Percentiles rank a stretch among this genome's conserved stretches.
Conservation (phyloP, 1,140 invertebrate species). For the Paramacrobiotus metropolitanus region DNA sequence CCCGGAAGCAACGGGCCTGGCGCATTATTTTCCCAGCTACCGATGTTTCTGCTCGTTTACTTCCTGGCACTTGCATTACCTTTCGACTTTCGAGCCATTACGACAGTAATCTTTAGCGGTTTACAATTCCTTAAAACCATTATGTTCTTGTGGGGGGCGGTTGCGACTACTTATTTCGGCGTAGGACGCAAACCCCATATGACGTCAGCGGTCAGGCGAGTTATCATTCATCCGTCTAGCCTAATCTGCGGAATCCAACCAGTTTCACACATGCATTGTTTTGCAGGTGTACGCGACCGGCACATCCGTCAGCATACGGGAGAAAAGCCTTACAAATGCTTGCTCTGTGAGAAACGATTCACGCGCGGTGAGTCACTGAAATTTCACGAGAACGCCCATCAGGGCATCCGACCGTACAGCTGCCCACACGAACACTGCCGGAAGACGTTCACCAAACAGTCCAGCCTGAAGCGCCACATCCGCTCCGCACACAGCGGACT, state of each 20-base stretch:
- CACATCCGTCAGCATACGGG: not conserved
- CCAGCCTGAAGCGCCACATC: constrained; percentile 6
- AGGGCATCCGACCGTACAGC: not conserved
- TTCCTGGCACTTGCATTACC: too few species aligned
- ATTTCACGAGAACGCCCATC: not conserved
- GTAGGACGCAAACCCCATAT: not conserved
- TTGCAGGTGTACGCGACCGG: not conserved
- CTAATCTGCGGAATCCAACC: too few species aligned
- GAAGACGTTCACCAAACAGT: constrained; percentile 8
- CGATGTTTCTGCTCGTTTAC: too few species aligned
- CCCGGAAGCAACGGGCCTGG: too few species aligned
- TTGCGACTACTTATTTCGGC: not conserved
- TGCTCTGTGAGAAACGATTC: not conserved
- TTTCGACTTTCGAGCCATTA: too few species aligned
- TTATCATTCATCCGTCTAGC: too few species aligned
- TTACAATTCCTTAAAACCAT: too few species aligned
- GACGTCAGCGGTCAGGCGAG: not conserved
- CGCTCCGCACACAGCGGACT: too few species aligned
- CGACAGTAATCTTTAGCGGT: too few species aligned
- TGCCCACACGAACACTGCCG: constrained; percentile 17
- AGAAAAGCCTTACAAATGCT: not conserved
- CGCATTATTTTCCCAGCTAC: too few species aligned
- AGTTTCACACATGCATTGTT: not conserved
- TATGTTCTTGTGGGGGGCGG: not conserved
- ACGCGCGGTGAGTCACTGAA: not conserved